Base-by-base conservation (phyloP, 2,888 invertebrate genomes). In the Acanthosoma haemorrhoidale region DNA sequence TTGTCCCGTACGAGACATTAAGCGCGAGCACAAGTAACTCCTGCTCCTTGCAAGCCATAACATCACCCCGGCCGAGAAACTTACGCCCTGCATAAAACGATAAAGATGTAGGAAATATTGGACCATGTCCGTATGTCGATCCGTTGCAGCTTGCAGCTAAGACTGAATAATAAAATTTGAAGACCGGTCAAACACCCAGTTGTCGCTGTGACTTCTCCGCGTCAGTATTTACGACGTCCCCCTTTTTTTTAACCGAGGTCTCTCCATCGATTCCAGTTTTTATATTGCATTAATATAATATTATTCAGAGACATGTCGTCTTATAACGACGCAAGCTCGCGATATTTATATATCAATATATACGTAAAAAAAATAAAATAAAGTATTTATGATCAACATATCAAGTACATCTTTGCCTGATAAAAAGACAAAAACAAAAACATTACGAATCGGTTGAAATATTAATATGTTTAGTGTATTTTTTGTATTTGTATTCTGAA, bases 111-210 rank as follows among this genome's bases (percentile, higher is more conserved):
- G n/a, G 29, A 51, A 51, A 51, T 51, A 51, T 51, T 51, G 51
- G 29, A 13, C 29, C 13, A n/a, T 21, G 43, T 51, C 51, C 51
- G 9, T 43, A 16, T 43, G 43, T 21, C 43, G n/a, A n/a, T n/a
- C n/a, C n/a, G n/a, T n/a, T n/a, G n/a, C n/a, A 1, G 11, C 43
- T 11, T 4, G 51, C n/a, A n/a, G 51, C 25, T 18, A 25, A 25
- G 25, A n/a, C 6, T 21, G 51, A n/a, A 51, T 51, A 51, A 51
- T 51, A 51, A 51, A 51, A 51, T 51, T 51, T 51, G 51, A 51
- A 51, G 51, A 51, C 51, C 25, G 51, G 51, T 51, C 51, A 51
- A 51, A 51, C 51, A 6, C 51, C 51, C 51, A n/a, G 51, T 51
- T 25, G 51, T 51, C 25, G n/a, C n/a, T n/a, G n/a, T n/a, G 51